phyloP scores from a whole-genome alignment of 2,113 vertebrate species.

The Fregetta grallaria region DNA sequence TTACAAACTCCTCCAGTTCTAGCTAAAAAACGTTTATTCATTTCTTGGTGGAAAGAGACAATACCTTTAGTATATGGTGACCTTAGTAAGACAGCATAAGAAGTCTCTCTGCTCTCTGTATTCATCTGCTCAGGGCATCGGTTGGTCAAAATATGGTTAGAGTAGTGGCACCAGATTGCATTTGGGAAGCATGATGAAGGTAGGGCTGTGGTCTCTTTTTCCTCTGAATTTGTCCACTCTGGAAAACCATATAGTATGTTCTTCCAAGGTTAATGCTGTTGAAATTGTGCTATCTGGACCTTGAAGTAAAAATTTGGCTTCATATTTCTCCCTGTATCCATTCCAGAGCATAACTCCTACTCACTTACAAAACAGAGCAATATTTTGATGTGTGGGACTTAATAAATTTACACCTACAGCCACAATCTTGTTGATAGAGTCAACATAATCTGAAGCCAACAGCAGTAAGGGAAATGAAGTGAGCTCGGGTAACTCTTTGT shows the following conservation, averaged over 20 bases:
- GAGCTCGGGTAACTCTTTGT: neutral
- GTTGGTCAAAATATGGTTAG: neutral
- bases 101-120: neutral
- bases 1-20: neutral
- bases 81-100: neutral
- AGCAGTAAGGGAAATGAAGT: neutral
- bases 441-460: constrained; percentile 21
- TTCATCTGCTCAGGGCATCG: neutral
- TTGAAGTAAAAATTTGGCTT: neutral
- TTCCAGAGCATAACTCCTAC: constrained; percentile 16
- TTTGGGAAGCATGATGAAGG: neutral
- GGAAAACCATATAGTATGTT: neutral
- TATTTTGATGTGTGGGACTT: constrained; percentile 26
- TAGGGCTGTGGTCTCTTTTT: neutral
- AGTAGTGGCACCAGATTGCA: neutral
- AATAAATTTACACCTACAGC: constrained; percentile 29
- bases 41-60: neutral
- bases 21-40: neutral
- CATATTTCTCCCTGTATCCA: neutral
- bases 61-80: neutral
- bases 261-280: neutral
- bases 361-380: neutral
- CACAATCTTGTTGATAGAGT: constrained; percentile 25
- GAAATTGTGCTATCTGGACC: neutral
- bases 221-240: neutral